Base-by-base conservation (phyloP, 2,888 invertebrate genomes). In the Diaperis boleti region DNA sequence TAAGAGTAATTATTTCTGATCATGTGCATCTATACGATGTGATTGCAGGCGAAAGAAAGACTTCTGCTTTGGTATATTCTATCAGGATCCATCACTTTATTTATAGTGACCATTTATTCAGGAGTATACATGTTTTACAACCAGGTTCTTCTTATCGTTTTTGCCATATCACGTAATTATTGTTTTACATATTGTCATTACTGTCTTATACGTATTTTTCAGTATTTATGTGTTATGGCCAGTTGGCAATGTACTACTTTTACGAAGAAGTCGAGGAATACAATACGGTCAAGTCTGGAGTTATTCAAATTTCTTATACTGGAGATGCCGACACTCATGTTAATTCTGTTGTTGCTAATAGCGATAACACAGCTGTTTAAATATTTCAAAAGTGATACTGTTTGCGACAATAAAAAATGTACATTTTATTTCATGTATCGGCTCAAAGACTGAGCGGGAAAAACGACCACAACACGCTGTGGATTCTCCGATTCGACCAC, bases 181-280 rank as follows among this genome's bases (percentile, higher is more conserved):
- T n/a, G n/a, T n/a, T n/a, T n/a, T n/a, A n/a, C n/a, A n/a, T n/a
- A n/a, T 26, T 3, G 6, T 20, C 20, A 6, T 20, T 20, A 4
- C 20, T 20, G 3, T 20, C 20, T 6, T 20, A 6, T 4, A 3
- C 6, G 67, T 59, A 7, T 8, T 1, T 42, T 74, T 54, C 50
- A 76, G 74, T 69, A 31, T 35, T 72, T 15, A 57, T 75, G 45
- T 77, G 76, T 75, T 72, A 76, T 41, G 74, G 75, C 26, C 64
- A 76, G 8, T 70, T 70, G 37, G 73, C 72, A 54, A 69, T 77
- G 52, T 73, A 73, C 42, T 66, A 66, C 26, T 78, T 75, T 52
- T 78, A 76, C 57, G 62, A 64, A 44, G 78, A 78, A 68, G 57
- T 77, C 3, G 65, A 69, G 8, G 70, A 75, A 44, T 76, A 74